phyloP scores from a whole-genome alignment of 2,888 invertebrate genomes.

The Tanytarsus gracilentus region DNA sequence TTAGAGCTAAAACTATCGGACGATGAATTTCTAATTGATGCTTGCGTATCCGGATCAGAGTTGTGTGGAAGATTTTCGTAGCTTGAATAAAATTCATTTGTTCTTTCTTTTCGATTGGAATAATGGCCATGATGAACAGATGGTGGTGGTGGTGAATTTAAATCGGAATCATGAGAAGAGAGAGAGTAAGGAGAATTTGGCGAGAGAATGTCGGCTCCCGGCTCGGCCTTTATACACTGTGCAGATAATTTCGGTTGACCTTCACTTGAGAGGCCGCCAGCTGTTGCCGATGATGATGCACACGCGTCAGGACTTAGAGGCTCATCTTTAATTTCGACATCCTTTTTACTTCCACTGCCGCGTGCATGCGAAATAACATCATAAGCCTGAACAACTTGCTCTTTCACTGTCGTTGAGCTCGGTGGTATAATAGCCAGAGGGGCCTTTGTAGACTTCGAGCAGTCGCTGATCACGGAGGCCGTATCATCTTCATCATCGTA shows the following conservation, averaged over 20 bases:
- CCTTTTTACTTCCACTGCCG: background rate
- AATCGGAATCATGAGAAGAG: conserved; percentile 13
- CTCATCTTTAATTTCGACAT: conserved; percentile 9
- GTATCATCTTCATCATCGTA: conserved; percentile 31
- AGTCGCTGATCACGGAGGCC: conserved; percentile 17
- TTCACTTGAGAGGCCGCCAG: background rate
- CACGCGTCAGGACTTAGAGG: conserved; percentile 13
- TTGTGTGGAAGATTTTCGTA: conserved; percentile 15
- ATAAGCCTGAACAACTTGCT: conserved; percentile 43
- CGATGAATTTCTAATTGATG: conserved; percentile 1
- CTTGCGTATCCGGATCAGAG: background rate
- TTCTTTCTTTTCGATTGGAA: background rate
- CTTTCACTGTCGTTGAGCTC: conserved; percentile 40
- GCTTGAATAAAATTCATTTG: background rate
- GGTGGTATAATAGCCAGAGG: conserved; percentile 43
- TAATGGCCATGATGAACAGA: too few relatives aligned
- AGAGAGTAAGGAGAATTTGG: conserved; percentile 5
- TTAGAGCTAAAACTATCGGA: background rate
- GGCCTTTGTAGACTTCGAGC: conserved; percentile 33
- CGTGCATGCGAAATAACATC: conserved; percentile 37
- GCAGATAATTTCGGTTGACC: background rate
- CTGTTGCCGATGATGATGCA: background rate
- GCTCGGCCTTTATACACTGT: conserved; percentile 6
- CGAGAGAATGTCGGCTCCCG: background rate
- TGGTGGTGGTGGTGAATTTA: background rate